Base-by-base conservation (phyloP, 2,888 invertebrate genomes). In the Leucozona laternaria region DNA sequence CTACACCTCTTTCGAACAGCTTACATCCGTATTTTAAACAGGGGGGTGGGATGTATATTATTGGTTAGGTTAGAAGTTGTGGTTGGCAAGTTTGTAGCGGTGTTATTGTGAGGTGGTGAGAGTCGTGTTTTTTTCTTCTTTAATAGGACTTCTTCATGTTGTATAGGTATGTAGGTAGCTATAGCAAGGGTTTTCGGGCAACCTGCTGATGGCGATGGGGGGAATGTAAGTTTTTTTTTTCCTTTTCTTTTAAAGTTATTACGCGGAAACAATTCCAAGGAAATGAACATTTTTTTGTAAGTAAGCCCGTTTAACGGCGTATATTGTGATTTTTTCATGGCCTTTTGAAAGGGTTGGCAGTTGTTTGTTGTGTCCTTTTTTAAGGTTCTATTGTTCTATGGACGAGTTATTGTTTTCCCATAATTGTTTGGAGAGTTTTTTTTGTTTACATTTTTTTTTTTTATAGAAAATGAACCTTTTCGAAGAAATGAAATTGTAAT, bases 361-460 rank as follows among this genome's bases (percentile, higher is more conserved):
- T 79, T 64, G 48, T 45, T 57, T 64, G 62, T 25, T 76, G 66
- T 53, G 58, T 28, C 17, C 45, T 66, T 48, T 62, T 60, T 37
- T 68, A 37, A 31, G 17, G n/a, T 10, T 53, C 40, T 70, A 31
- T 79, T 71, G 45, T 57, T 28, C 37, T n/a, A 31, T 17, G 48
- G 66, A 28, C 43, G 50, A 71, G 77, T 75, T 75, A 75, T 79
- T 79, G 68, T 83, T 73, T 83, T 62, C 17, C 78, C 68, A 70
- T 79, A 83, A 83, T 83, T 78, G 83, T 68, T 71, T 70, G 62
- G 57, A 62, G 60, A 64, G 25, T 60, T 72, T 45, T 50, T 73
- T 37, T 73, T 78, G 70, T 37, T 45, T 37, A 17, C 20, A 4
- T 37, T 60, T 45, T 58, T 37, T 57, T 45, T 17, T 17, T 37